Conservation (phyloP, 1,140 invertebrate genomes). For the Drosophila punjabiensis region DNA sequence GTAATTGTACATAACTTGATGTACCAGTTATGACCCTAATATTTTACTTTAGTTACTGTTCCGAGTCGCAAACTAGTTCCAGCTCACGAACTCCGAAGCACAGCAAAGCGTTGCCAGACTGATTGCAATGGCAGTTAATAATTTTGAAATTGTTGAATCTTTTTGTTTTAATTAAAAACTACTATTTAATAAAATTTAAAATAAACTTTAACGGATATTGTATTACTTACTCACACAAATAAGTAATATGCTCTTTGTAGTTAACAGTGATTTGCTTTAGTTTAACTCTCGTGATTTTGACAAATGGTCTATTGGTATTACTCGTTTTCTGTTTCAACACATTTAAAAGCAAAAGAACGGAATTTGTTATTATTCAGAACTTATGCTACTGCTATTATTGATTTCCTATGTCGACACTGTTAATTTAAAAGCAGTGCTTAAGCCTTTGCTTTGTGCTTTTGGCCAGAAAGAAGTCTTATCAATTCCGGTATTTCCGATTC, state of each 20-base stretch:
- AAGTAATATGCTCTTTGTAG: too few relatives aligned
- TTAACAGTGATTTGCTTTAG: neutral
- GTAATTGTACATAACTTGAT: too few relatives aligned
- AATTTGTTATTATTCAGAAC: constrained; percentile 12
- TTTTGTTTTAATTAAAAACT: neutral
- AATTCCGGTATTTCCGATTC: constrained; percentile 17
- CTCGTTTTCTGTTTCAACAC: constrained; percentile 4
- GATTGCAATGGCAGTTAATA: neutral
- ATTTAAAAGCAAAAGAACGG: constrained; percentile 7
- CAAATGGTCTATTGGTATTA: neutral
- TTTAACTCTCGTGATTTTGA: neutral
- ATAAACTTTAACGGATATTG: neutral
- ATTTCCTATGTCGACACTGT: constrained; percentile 11
- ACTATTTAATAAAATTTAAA: neutral
- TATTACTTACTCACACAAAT: too few relatives aligned
- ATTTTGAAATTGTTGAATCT: neutral
- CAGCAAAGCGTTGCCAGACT: neutral
- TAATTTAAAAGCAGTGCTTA: neutral
- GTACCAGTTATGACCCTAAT: too few relatives aligned
- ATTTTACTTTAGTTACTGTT: too few relatives aligned
- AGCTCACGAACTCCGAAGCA: neutral
- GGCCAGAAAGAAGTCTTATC: neutral
- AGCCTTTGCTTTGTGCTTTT: neutral
- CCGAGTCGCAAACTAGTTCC: too few relatives aligned
- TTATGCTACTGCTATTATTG: constrained; percentile 1